These are phyloP conservation scores for Phenganax stokvisi DNA, from an alignment of 92 coral and sea anemone species.

Conservation along the genomic window DNA sequence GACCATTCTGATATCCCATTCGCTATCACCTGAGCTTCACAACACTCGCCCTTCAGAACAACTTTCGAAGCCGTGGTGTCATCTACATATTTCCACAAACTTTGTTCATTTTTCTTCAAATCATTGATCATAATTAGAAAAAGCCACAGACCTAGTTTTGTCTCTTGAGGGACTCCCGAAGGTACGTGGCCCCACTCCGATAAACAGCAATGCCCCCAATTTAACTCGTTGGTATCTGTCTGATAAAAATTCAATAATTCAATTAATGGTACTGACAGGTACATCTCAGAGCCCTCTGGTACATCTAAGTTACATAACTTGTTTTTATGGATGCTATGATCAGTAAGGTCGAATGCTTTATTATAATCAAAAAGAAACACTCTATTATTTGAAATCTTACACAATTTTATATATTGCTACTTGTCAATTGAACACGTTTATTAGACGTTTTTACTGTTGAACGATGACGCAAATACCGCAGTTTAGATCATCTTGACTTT, in stretches of 20 bases:
- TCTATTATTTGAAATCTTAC: too few relatives aligned
- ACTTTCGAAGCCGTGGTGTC: slow-evolving; percentile 11
- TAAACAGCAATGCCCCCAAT: neutral
- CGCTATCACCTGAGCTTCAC: neutral
- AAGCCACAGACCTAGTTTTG: slow-evolving; percentile 7
- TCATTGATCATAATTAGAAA: slow-evolving; percentile 12
- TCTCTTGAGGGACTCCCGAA: slow-evolving; percentile 14
- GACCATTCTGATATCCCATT: neutral
- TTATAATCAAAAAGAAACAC: too few relatives aligned
- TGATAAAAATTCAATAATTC: neutral
- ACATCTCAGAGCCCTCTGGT: too few relatives aligned
- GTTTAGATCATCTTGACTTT: too few relatives aligned
- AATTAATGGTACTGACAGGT: neutral
- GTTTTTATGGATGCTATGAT: too few relatives aligned
- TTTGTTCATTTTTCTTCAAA: neutral
- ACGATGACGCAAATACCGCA: too few relatives aligned
- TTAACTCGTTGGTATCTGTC: neutral
- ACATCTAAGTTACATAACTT: too few relatives aligned
- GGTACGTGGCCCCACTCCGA: slow-evolving; percentile 12
- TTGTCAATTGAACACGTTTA: too few relatives aligned
- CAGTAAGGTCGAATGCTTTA: too few relatives aligned
- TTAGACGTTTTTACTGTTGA: too few relatives aligned
- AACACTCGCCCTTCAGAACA: neutral
- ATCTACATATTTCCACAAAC: slow-evolving; percentile 9
- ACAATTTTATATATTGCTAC: too few relatives aligned